phyloP scores from a whole-genome alignment of 2,888 invertebrate species.

The Drosophila pseudotalamancana region DNA sequence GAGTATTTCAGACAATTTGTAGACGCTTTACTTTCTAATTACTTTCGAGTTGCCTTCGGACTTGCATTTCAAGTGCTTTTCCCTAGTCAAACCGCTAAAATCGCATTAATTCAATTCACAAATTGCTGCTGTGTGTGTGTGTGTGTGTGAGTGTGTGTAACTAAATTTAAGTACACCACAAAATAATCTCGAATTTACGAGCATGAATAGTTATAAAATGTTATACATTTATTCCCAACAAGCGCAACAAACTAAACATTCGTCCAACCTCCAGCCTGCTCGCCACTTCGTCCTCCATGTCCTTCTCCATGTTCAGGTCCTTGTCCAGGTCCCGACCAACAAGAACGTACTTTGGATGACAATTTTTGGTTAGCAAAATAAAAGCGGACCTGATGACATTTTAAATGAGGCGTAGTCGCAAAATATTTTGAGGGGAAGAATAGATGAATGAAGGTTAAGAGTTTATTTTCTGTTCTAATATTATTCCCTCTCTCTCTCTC shows the following conservation, averaged over 20 bases:
- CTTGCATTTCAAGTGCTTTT: conserved; percentile 55
- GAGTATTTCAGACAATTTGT: conserved; percentile 65
- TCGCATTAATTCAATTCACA: conserved; percentile 25
- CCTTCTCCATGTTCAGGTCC: not conserved
- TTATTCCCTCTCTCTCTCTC: no score
- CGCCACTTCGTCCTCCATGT: no score
- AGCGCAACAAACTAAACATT: conserved; percentile 34
- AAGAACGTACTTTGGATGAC: conserved; percentile 37
- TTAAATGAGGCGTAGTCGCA: conserved; percentile 9
- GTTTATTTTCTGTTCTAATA: no score
- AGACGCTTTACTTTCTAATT: conserved; percentile 74
- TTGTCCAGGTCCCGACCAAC: conserved; percentile 1
- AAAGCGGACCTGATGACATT: conserved; percentile 18
- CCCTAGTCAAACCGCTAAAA: conserved; percentile 27
- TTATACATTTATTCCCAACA: conserved; percentile 72
- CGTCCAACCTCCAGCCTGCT: not conserved
- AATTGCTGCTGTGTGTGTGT: not conserved
- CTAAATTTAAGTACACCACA: conserved; percentile 68
- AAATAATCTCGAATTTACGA: conserved; percentile 76
- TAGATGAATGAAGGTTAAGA: no score
- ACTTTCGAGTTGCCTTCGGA: conserved; percentile 60
- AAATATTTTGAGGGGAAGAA: not conserved
- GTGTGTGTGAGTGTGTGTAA: conserved; percentile 12
- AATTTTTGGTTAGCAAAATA: conserved; percentile 36
- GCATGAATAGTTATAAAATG: conserved; percentile 70